A percentile compares a stretch with the other conserved stretches of the same genome.
These are phyloP conservation scores for Acanthosepion lycidas DNA, from an alignment of 2,888 invertebrate genomes.

Conservation along the genomic window DNA sequence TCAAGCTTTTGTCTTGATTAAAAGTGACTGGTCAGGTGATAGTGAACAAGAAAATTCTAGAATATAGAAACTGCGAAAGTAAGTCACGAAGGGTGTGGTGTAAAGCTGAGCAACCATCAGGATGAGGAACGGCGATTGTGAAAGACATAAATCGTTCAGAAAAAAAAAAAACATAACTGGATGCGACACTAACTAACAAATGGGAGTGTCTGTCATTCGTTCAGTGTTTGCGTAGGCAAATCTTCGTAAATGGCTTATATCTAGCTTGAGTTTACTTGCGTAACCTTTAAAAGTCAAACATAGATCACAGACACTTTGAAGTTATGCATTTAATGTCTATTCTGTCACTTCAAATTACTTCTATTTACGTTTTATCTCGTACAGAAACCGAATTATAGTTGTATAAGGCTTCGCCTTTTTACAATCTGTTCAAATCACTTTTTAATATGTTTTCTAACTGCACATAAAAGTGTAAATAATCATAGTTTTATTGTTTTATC, in stretches of 20 bases:
- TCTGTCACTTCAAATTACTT: not conserved
- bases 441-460: not conserved
- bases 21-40: not conserved
- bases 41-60: not conserved
- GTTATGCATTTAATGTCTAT: not conserved
- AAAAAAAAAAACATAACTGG: not conserved
- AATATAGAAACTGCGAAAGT: not conserved
- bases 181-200: not conserved
- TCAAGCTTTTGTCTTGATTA: not conserved
- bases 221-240: not conserved
- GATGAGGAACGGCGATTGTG: not conserved
- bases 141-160: not conserved
- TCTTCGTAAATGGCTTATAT: not conserved
- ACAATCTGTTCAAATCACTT: not conserved
- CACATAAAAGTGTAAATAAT: too few species aligned
- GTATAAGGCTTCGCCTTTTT: not conserved
- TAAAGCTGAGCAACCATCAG: not conserved
- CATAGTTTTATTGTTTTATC: too few species aligned
- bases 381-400: not conserved
- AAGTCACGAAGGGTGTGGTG: conserved; percentile 13
- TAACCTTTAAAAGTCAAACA: conserved; percentile 33
- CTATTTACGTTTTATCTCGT: not conserved
- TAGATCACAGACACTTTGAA: not conserved
- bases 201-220: conserved; percentile 22
- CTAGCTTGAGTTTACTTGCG: not conserved